Evolutionary conservation across 2,113 vertebrate genomes (phyloP).

Genomic region (Barbus barbus): DNA sequence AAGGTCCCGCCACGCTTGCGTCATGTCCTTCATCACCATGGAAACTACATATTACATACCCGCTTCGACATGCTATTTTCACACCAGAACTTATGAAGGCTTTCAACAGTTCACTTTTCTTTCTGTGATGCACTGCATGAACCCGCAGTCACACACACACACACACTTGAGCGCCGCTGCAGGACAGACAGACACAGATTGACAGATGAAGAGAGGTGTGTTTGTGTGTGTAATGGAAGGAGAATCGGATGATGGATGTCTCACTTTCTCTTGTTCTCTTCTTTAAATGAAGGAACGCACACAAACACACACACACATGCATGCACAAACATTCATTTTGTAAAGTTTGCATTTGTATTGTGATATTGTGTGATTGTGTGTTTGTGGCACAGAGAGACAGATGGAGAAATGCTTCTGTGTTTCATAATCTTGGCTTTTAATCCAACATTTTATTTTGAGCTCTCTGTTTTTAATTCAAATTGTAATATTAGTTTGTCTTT

Average conservation of each 20-base stretch:
- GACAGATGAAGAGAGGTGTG: neutral
- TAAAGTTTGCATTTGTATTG: neutral
- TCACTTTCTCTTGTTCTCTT: neutral
- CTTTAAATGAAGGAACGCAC: neutral
- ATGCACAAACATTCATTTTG: neutral
- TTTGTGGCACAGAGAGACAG: constrained; percentile 30
- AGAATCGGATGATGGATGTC: neutral
- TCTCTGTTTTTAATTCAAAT: neutral
- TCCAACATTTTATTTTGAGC: neutral
- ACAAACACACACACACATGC: neutral
- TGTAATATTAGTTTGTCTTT: neutral
- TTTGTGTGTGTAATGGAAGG: constrained; percentile 9
- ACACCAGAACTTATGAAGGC: constrained; percentile 11
- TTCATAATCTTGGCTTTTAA: neutral
- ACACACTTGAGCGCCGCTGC: neutral
- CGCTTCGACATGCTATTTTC: constrained; percentile 3
- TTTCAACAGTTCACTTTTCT: neutral
- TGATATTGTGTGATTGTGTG: constrained; percentile 4
- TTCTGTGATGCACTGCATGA: neutral
- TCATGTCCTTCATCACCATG: constrained; percentile 55
- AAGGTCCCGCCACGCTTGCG: constrained; percentile 1
- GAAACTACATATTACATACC: constrained; percentile 43
- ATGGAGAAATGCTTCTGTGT: neutral
- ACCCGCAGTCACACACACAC: neutral
- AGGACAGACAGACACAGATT: neutral